Percentiles rank a stretch among this genome's conserved stretches.
Evolutionary conservation across 2,113 vertebrate species (phyloP).

Genomic region (Lampris incognitus): DNA sequence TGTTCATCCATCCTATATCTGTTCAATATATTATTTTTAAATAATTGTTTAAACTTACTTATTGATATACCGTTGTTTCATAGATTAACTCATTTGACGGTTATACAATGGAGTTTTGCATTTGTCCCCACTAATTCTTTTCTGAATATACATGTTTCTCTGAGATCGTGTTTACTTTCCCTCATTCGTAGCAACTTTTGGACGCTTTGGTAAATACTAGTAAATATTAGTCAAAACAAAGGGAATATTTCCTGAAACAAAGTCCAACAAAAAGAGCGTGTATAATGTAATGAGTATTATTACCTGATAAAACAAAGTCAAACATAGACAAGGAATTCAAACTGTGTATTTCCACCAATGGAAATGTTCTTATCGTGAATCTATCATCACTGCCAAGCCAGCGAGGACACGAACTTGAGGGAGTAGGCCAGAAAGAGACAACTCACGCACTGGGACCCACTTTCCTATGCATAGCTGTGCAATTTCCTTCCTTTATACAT

Average conservation of each 20-base stretch:
- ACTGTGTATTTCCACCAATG: not conserved
- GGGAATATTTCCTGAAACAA: not conserved
- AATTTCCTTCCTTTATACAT: slow-evolving; percentile 52
- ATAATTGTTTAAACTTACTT: no score
- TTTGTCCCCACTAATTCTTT: no score
- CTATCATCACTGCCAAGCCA: slow-evolving; percentile 22
- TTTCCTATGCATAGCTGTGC: slow-evolving; percentile 3
- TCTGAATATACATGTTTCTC: no score
- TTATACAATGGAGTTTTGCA: no score
- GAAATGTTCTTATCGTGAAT: slow-evolving; percentile 24
- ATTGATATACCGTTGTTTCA: no score
- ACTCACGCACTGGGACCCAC: not conserved
- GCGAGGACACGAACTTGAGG: slow-evolving; percentile 49
- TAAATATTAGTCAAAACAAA: no score
- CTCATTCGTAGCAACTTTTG: no score
- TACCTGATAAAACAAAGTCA: not conserved
- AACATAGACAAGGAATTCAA: not conserved
- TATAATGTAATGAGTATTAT: not conserved
- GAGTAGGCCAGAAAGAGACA: slow-evolving; percentile 10
- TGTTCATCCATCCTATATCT: no score
- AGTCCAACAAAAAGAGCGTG: not conserved
- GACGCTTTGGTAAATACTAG: no score
- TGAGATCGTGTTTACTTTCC: no score
- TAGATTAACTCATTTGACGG: no score
- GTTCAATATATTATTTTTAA: no score